Base-by-base conservation (phyloP, 2,888 invertebrate species). In the Lamproptera curius region DNA sequence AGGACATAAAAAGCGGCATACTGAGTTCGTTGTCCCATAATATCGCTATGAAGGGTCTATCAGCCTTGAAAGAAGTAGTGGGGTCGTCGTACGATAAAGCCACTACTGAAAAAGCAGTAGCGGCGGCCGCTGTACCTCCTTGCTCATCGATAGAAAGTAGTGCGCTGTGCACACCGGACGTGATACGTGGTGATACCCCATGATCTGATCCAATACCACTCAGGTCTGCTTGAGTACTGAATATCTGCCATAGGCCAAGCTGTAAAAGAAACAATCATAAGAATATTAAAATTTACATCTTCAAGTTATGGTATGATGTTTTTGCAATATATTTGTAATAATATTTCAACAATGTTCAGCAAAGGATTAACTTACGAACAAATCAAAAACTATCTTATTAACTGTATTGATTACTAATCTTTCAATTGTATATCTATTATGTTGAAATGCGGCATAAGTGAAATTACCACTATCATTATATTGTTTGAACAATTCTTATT, bases 131-230 rank as follows among this genome's bases (percentile, higher is more conserved):
- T 1, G 76, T 70, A 0, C 82, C 84, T 9, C 90, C 90, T 40
- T 78, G 62, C 52, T 90, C 89, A 37, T 90, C 89, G 1, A 90
- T 83, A 1, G 84, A 76, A n/a, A 90, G 57, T 13, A 74, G 65
- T 0, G 89, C 88, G 13, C 88, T 82, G 58, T 90, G 90, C 1
- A 88, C 46, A 0, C 89, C 88, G 14, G 81, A 74, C 0, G 81
- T 76, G 1, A 90, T 76, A 56, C 65, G 79, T 1, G 71, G 87
- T 1, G 73, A 59, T 2, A 51, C 57, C 1, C 60, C 55, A 0
- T 59, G 60, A 48, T 60, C 73, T 3, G 54, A 53, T 1, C 83
- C 85, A 3, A 88, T 58, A 0, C 69, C 70, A 1, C 57, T 59
- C 1, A 90, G 66, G 15, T 84, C 77, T 1, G 88, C 72, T 10